Evolutionary conservation across 2,113 vertebrate species (phyloP), one percentile per base, ranked within the genome.

Genomic region (Natator depressus): DNA sequence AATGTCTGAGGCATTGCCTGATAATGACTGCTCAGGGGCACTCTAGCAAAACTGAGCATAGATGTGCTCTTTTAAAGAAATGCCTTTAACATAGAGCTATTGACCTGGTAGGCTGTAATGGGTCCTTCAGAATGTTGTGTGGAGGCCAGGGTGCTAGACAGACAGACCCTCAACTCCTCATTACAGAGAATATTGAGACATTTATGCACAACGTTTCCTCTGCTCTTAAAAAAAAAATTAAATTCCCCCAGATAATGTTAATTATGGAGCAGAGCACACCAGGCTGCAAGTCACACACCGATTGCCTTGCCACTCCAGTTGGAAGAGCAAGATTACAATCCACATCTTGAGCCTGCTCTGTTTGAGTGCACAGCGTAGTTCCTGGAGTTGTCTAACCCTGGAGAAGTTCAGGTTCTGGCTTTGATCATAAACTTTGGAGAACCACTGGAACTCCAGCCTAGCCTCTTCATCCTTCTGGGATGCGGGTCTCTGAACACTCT

Each of bases 331-430:
- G 22, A 22, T 6, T 12, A 29, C 27, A 79, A 49, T 49, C 25
- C 27, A 19, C 27, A 25, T 27, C 6, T 16, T 25, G 10, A 29
- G n/a, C n/a, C n/a, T 5, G 14, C 46, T 49, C 76, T 22, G 24
- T 27, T 59, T 47, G 35, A 2, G 29, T 20, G 22, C 29, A 3
- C 59, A 6, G 8, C 2, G 2, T 1, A 3, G 27, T 10, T 42
- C 79, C 46, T 42, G 5, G 59, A 1, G 2, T 46, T 5, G 78
- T 47, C 49, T 47, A 59, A 13, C 46, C 16, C 69, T 31, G 20
- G 76, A 14, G 27, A 47, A 10, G 38, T 24, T 75, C n/a, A 46
- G 47, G 14, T 49, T 31, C 27, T 49, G 27, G 78, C 20, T 19
- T 29, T 49, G 78, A 50, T 14, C 38, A 20, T 38, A 46, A 38